Base-by-base conservation (phyloP, 2,797 vertebrate species). In the Odontamblyopus lacepedii region DNA sequence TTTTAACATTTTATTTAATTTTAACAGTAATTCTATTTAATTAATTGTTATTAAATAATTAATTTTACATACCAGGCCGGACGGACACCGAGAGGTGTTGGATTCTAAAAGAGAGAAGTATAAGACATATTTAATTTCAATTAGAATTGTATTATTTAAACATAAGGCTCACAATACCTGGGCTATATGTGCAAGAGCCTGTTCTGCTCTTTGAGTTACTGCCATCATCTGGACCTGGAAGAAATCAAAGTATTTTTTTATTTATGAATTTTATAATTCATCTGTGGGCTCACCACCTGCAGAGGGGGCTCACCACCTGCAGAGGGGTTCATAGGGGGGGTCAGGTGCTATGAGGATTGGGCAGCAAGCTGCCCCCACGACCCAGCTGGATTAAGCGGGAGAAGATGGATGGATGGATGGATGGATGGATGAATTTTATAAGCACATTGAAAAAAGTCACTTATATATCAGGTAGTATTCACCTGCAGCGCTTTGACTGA, bases 401-500 rank as follows among this genome's bases (percentile, higher is more conserved):
- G 23, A 23, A 23, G 23, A 23, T 23, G 23, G 0, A 23, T 23
- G 23, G 23, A 23, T 23, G 23, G n/a, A n/a, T n/a, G 6, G 13
- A 51, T 15, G 15, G 2, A 19, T 55, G 9, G 0, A 8, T n/a
- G 1, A 55, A 2, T 27, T 27, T 23, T 26, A 23, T 26, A 27
- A 57, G 26, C 26, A 59, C 56, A 59, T 29, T 26, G 23, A 27
- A 7, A 29, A 0, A 56, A 63, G 1, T 64, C 27, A 18, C 5
- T 19, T 29, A 18, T 57, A 9, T 32, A 4, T 15, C 6, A 29
- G 23, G 30, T 2, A 23, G 6, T 32, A 73, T 75, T 1, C 0
- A 93, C 93, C 87, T 93, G 83, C 1, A 94, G 80, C 63, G 80
- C 88, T 44, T 80, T 64, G 16, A 93, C 74, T 30, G 78, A 59